Evolutionary conservation across 2,888 invertebrate species (phyloP).

Genomic region (Leptopilina drosophilae): DNA sequence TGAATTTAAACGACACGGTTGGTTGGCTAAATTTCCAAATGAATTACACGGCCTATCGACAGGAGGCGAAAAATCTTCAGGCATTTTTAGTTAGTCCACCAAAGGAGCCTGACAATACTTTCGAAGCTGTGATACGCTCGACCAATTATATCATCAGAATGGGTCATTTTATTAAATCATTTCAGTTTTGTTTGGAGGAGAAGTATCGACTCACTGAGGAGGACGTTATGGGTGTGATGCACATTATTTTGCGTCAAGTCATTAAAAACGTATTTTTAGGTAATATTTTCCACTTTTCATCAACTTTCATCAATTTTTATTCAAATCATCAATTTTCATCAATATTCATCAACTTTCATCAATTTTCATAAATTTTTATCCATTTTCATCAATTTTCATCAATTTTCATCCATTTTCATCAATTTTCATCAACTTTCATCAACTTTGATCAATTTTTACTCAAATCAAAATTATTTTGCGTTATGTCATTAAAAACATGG

Average conservation of each 20-base stretch:
- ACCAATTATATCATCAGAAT: not conserved
- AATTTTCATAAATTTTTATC: no score
- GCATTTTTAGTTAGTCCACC: constrained; percentile 14
- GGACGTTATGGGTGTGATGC: constrained; percentile 18
- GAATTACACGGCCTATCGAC: constrained; percentile 6
- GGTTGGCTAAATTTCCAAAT: constrained; percentile 4
- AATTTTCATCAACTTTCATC: no score
- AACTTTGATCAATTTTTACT: no score
- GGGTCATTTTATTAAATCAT: not conserved
- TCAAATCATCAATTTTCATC: no score
- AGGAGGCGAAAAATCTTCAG: not conserved
- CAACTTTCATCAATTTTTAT: no score
- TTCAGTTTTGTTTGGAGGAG: not conserved
- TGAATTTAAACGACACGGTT: not conserved
- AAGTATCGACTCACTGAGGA: not conserved
- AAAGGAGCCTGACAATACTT: not conserved
- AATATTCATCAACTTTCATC: no score
- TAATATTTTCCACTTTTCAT: not conserved
- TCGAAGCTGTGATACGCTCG: not conserved
- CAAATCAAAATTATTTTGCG: no score
- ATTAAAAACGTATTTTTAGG: constrained; percentile 8
- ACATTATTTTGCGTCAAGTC: constrained; percentile 13
- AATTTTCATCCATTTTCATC: no score
- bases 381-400: no score
- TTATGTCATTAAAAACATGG: no score